Conservation (phyloP, 1,140 invertebrate genomes). For the Solenopsis fugax region DNA sequence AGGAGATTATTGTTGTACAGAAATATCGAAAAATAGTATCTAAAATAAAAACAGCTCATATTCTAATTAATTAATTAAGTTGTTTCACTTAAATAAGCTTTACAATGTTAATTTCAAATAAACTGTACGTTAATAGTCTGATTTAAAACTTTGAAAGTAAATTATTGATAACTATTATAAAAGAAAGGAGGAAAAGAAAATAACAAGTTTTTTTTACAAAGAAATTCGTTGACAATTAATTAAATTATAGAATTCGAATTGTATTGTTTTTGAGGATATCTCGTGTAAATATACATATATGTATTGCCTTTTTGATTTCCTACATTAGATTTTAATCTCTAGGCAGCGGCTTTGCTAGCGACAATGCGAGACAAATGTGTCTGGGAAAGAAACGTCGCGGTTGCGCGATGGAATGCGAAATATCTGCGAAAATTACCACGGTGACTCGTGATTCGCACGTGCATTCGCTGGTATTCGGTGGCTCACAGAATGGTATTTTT, state of each 20-base stretch:
- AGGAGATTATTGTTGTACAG: background rate
- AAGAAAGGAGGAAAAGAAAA: background rate
- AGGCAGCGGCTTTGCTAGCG: background rate
- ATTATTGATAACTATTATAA: background rate
- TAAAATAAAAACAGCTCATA: background rate
- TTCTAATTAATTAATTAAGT: background rate
- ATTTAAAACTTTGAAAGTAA: background rate
- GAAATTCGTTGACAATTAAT: background rate
- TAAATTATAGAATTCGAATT: background rate
- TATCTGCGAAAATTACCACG: conserved; percentile 47
- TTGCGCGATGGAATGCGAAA: conserved; percentile 29
- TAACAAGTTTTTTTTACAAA: background rate
- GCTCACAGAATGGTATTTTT: conserved; percentile 48
- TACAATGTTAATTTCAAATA: background rate
- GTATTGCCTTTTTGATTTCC: background rate
- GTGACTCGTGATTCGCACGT: conserved; percentile 48
- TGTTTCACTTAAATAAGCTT: background rate
- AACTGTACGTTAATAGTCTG: background rate
- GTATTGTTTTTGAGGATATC: background rate
- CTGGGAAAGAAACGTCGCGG: conserved; percentile 1
- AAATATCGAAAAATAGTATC: background rate
- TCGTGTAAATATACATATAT: background rate
- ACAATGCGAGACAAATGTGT: conserved; percentile 9
- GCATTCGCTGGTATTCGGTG: conserved; percentile 18
- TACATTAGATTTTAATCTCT: background rate